Evolutionary conservation across 2,113 vertebrate genomes (phyloP), one percentile per base, ranked within the genome.

Genomic region (Dissostichus mawsoni): DNA sequence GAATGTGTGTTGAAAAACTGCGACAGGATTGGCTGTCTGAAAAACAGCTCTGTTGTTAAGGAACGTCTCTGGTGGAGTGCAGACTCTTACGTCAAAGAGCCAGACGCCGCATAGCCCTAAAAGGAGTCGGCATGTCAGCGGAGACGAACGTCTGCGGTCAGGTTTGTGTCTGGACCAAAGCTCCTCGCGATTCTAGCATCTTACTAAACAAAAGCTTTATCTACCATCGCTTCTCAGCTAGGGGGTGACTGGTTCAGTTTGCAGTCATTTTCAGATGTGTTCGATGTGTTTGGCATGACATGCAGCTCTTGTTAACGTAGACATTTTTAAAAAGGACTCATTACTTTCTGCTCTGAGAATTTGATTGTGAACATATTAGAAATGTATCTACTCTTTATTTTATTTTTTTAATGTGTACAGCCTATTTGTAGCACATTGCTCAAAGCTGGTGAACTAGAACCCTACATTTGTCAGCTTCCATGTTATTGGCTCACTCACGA

Each of bases 121-220:
- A 92, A 89, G 87, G 87, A 82, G 63, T 56, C 2, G 53, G 20
- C 59, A 61, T 65, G 78, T 83, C 82, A 11, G 64, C 9, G 6
- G 64, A 91, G 83, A 84, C 29, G n/a, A 76, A 82, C 47, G 36
- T 74, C 52, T 9, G 41, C 50, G 70, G 10, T 57, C 20, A 1
- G 71, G 72, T 82, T 75, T 69, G 64, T 77, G 87, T 85, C 67
- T 83, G 68, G 62, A 66, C 14, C 51, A 61, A 74, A 13, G 59
- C 59, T 58, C 36, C 11, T 16, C 1, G 47, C 61, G 20, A 77
- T 71, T 44, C 58, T 58, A 78, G 16, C 78, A 47, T 58, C 79
- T 81, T 76, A 41, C 74, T 81, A 72, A 82, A 85, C 82, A 85
- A 87, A 81, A 69, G 73, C 52, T 57, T 69, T 14, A 13, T 62